A percentile compares a stretch with the other conserved stretches of the same genome.
Evolutionary conservation across 2,888 invertebrate genomes (phyloP).

Genomic region (Drosophila kokeensis): DNA sequence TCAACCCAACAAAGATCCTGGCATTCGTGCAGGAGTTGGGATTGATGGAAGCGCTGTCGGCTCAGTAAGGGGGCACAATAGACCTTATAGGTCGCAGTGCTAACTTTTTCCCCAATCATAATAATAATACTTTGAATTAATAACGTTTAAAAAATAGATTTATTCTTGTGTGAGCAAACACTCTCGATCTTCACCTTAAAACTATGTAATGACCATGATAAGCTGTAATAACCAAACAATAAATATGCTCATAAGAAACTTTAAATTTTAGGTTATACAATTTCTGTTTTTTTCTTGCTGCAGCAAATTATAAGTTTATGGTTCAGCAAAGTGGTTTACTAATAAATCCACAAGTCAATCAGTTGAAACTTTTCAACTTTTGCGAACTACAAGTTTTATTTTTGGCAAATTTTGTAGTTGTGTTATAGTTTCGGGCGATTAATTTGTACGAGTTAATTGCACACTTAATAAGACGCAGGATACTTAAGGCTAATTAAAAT

Average conservation of each 20-base stretch:
- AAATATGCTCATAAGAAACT: conserved; percentile 24
- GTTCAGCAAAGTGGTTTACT: conserved; percentile 24
- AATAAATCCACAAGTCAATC: conserved; percentile 28
- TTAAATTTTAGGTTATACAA: neutral
- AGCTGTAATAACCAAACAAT: conserved; percentile 14
- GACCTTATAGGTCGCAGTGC: too few relatives aligned
- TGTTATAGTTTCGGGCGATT: conserved; percentile 35
- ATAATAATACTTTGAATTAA: neutral
- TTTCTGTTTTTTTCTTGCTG: neutral
- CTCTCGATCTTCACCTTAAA: neutral
- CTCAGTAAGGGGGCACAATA: too few relatives aligned
- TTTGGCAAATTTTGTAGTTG: conserved; percentile 15
- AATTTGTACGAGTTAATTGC: conserved; percentile 42
- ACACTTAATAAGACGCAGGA: conserved; percentile 63
- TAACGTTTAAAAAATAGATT: neutral
- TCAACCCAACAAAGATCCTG: too few relatives aligned
- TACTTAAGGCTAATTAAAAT: conserved; percentile 72
- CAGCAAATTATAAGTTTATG: conserved; percentile 38
- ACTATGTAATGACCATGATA: conserved; percentile 19
- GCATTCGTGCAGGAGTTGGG: too few relatives aligned
- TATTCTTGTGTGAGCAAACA: neutral
- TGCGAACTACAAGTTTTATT: conserved; percentile 1
- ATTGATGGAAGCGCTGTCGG: too few relatives aligned
- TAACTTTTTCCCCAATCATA: too few relatives aligned
- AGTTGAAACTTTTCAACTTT: conserved; percentile 22